Base-by-base conservation (phyloP, 2,888 invertebrate genomes). In the Cheilosia variabilis region DNA sequence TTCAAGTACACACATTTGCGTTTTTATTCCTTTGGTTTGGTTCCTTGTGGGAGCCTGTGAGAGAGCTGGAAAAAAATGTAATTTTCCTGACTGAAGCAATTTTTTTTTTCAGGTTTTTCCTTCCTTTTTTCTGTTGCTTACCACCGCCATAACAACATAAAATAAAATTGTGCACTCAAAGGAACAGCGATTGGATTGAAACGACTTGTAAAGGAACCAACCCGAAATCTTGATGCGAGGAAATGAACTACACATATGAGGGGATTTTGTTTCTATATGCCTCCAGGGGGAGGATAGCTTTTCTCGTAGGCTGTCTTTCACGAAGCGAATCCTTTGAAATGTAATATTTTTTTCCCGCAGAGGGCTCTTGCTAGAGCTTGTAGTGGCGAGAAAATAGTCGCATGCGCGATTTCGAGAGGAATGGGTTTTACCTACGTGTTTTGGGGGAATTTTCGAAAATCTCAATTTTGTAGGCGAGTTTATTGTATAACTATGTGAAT, bases 131-230 rank as follows among this genome's bases (percentile, higher is more conserved):
- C 15, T 66, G 17, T 22, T 41, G 24, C 31, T 57, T 27, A 9
- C 17, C 13, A 52, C 76, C 53, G 80, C 71, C 71, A 80, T 72
- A 71, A 72, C 63, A 77, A 66, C 55, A 66, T 41, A 62, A 71
- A 76, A 77, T 58, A 71, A 62, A 76, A 80, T 43, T 53, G 53
- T 63, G 19, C 34, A 45, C 65, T 80, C 80, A 86, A 86, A 86
- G 84, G 50, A 72, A 77, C 66, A 58, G 76, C 76, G 80, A 86
- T 81, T 81, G 86, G 86, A 80, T 86, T 86, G 76, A 27, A 50
- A 60, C 50, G 66, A 37, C 47, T 69, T 68, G 27, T 24, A 19
- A 72, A 68, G 80, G 68, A 77, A 81, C 86, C 86, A 72, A 86
- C 72, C 86, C 80, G 50, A 86, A 86, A 72, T 66, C 43, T 68